Percentiles rank a stretch among this genome's conserved stretches.
Evolutionary conservation across 2,888 invertebrate species (phyloP).

Genomic region (Hedychridium roseum): DNA sequence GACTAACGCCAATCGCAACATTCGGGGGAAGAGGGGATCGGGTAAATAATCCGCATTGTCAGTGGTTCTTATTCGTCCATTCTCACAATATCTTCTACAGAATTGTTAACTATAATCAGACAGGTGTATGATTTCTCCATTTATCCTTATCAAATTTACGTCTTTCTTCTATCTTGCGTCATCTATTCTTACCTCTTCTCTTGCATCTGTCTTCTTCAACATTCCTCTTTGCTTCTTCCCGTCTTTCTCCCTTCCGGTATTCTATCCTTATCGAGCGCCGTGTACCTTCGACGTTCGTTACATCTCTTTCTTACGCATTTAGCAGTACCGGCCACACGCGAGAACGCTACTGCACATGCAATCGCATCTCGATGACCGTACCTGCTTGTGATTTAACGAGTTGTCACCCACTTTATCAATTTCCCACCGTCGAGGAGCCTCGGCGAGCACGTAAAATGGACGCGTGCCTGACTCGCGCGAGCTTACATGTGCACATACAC

Average conservation of each 20-base stretch:
- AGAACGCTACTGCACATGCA: slow-evolving; percentile 33
- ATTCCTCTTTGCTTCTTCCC: background rate
- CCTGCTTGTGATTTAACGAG: slow-evolving; percentile 54
- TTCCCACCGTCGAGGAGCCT: slow-evolving; percentile 40
- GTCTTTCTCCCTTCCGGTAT: background rate
- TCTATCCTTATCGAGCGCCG: background rate
- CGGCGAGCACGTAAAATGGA: slow-evolving; percentile 28
- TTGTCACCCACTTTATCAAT: slow-evolving; percentile 59
- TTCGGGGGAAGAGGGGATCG: slow-evolving; percentile 33
- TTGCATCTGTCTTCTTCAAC: slow-evolving; percentile 15
- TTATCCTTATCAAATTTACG: no score
- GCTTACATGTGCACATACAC: no score
- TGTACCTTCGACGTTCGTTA: slow-evolving; percentile 1
- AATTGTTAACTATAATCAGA: no score
- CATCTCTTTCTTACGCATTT: slow-evolving; percentile 9
- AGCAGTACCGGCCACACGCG: slow-evolving; percentile 20
- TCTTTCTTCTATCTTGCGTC: no score
- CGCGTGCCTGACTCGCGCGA: slow-evolving; percentile 18
- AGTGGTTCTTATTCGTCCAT: slow-evolving; percentile 31
- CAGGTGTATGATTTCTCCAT: no score
- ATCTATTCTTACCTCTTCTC: slow-evolving; percentile 19
- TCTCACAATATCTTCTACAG: background rate
- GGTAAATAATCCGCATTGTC: slow-evolving; percentile 34
- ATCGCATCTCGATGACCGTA: slow-evolving; percentile 43
- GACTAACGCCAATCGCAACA: slow-evolving; percentile 33